Evolutionary conservation across 2,113 vertebrate genomes (phyloP), one percentile per base, ranked within the genome.

Genomic region (Megaceryle maxima): DNA sequence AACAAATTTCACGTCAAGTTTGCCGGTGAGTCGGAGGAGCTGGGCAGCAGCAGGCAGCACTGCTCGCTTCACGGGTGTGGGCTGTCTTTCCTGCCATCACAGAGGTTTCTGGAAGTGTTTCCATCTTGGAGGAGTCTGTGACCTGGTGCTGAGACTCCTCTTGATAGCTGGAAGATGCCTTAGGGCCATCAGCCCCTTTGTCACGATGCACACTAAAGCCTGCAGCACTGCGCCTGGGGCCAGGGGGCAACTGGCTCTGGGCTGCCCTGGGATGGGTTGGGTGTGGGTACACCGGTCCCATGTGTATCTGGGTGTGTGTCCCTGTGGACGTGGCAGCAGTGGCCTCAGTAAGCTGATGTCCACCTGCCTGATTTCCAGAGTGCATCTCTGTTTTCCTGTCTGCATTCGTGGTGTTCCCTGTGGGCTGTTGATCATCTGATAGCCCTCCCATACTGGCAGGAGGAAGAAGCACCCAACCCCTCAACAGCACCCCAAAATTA

Each of bases 1-100:
- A 99, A 99, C 89, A 99, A 99, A 86, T 98, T 99, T 20, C 98
- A 99, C 0, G 98, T 99, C 29, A 99, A 99, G 96, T 99, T 99
- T 81, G 98, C 98, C 0, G 98, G 98, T 99, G 93, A 81, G 88
- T 88, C 0, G 3, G 25, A 46, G 74, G 62, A 6, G 33, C 37
- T 46, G 53, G 4, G 2, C 0, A 1, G 44, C n/a, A 28, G 46
- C 1, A 2, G n/a, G 31, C 16, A 26, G 25, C 59, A 7, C 53
- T 5, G 16, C 60, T 68, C 2, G 0, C 48, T 28, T 50, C 0
- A 0, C 29, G 15, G 69, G 5, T 26, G 69, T 20, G 46, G 29
- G 5, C 29, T 29, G 17, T 22, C 35, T 35, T 24, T 10, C 29
- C 67, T 56, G 28, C 33, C 28, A 10, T 12, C 28, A 19, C 0